Conservation (phyloP, 2,113 vertebrate genomes). For the Phocoena sinus region DNA sequence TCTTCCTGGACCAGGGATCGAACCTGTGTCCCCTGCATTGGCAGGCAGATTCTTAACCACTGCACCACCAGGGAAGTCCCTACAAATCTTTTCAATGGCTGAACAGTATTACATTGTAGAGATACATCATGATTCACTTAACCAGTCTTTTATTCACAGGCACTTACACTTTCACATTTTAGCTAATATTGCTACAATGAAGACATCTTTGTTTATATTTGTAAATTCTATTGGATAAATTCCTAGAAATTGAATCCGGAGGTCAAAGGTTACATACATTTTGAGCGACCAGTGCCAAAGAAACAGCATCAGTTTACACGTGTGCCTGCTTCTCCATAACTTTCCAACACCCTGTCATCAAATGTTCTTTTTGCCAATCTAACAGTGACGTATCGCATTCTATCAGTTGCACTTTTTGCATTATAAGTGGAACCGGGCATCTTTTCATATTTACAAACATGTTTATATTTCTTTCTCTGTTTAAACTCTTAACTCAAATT, state of each 20-base stretch:
- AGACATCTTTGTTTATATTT: neutral
- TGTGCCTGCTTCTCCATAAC: neutral
- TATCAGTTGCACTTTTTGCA: neutral
- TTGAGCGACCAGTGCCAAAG: neutral
- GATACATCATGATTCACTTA: neutral
- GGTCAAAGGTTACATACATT: neutral
- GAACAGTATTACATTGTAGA: neutral
- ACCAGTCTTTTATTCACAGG: neutral
- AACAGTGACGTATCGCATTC: neutral
- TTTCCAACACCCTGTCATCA: neutral
- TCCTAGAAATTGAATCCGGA: neutral
- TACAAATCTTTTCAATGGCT: neutral
- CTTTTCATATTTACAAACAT: neutral
- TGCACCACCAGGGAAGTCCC: too few relatives aligned
- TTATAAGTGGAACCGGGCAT: neutral
- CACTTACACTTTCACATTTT: neutral
- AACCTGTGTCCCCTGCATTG: too few relatives aligned
- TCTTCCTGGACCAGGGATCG: too few relatives aligned
- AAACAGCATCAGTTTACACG: neutral
- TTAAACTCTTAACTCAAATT: constrained; percentile 9
- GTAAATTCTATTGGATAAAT: constrained; percentile 22
- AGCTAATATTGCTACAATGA: neutral
- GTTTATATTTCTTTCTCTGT: constrained; percentile 31
- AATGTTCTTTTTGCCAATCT: neutral
- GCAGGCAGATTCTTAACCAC: too few relatives aligned